Conservation (phyloP, 2,113 vertebrate genomes). For the Coreoperca whiteheadi region DNA sequence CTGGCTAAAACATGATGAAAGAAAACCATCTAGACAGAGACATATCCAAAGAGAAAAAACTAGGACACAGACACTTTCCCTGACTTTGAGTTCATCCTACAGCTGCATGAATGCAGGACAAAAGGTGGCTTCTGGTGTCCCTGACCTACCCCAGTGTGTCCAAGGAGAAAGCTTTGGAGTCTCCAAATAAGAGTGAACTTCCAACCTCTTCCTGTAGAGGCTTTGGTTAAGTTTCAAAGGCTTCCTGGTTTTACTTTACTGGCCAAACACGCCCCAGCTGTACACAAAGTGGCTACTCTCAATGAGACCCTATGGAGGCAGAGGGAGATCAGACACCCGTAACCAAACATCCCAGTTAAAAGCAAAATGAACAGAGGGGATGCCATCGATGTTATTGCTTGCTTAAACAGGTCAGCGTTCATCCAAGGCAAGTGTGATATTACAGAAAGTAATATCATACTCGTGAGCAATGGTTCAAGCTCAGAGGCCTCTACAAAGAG, state of each 20-base stretch:
- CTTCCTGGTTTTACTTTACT: slow-evolving; percentile 87
- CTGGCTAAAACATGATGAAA: slow-evolving; percentile 8
- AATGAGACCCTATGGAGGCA: slow-evolving; percentile 63
- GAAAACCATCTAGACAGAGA: slow-evolving; percentile 10
- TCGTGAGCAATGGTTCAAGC: slow-evolving; percentile 41
- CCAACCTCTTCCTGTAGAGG: slow-evolving; percentile 76
- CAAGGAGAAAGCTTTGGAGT: slow-evolving; percentile 69
- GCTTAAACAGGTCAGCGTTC: slow-evolving; percentile 69
- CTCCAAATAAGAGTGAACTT: slow-evolving; percentile 79
- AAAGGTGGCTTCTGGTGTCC: slow-evolving; percentile 59
- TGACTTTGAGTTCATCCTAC: slow-evolving; percentile 33
- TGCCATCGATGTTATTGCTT: slow-evolving; percentile 72
- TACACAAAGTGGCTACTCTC: slow-evolving; percentile 78
- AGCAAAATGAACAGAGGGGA: slow-evolving; percentile 65
- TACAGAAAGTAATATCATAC: slow-evolving; percentile 59
- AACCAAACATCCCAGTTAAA: slow-evolving; percentile 78
- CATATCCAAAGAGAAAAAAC: not conserved
- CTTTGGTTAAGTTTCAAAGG: slow-evolving; percentile 85
- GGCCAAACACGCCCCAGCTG: slow-evolving; percentile 80
- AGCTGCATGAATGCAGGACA: slow-evolving; percentile 40
- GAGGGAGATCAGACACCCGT: slow-evolving; percentile 74
- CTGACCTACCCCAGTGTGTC: slow-evolving; percentile 70
- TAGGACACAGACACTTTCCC: slow-evolving; percentile 19
- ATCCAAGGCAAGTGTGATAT: slow-evolving; percentile 72
- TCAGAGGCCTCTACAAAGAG: slow-evolving; percentile 42